Evolutionary conservation across 2,113 vertebrate genomes (phyloP).

Genomic region (Sclerurus mexicanus): DNA sequence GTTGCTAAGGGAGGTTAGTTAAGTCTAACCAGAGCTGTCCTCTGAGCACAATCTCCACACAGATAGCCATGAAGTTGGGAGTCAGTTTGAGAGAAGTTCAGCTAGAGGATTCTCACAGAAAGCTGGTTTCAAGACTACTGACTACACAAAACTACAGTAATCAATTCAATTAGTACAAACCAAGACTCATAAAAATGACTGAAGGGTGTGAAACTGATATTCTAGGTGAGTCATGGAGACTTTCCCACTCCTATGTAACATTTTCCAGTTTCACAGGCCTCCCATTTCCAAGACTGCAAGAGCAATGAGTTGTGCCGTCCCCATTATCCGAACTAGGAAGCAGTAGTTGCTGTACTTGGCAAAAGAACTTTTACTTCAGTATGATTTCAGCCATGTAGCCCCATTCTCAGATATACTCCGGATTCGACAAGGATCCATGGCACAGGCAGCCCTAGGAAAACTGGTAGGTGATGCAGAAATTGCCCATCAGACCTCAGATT

Average conservation of each 20-base stretch:
- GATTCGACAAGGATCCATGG: neutral
- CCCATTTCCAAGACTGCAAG: neutral
- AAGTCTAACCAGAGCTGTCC: neutral
- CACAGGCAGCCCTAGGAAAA: neutral
- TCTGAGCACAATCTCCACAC: neutral
- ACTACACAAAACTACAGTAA: neutral
- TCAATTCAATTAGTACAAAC: neutral
- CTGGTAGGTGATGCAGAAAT: neutral
- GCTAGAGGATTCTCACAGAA: neutral
- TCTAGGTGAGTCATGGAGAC: neutral
- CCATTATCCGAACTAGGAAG: neutral
- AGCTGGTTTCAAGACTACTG: neutral
- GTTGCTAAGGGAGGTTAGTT: neutral
- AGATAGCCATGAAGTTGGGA: neutral
- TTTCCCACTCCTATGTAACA: neutral
- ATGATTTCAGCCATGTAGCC: neutral
- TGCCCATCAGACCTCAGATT: neutral
- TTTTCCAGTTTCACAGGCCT: neutral
- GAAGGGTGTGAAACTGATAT: neutral
- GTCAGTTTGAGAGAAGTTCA: neutral
- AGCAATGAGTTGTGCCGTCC: neutral
- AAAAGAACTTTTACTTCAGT: neutral
- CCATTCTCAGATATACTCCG: neutral
- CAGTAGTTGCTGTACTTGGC: neutral
- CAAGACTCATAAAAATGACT: neutral